phyloP scores from a whole-genome alignment of 2,888 invertebrate genomes.

The Ectemnius cavifrons region DNA sequence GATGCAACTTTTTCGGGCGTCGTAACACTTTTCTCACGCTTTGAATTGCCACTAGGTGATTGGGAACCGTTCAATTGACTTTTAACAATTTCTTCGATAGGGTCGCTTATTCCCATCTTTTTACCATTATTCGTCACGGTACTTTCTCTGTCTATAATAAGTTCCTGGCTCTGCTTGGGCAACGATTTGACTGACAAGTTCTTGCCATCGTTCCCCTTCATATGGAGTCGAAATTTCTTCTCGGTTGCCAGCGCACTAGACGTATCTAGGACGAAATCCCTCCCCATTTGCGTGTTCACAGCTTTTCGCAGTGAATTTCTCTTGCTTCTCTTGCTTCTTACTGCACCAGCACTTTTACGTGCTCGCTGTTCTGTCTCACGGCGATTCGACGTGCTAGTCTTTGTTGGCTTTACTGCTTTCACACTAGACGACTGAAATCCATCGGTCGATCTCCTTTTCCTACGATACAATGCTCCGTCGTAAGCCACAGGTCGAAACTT shows the following conservation, averaged over 20 bases:
- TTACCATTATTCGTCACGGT: not conserved
- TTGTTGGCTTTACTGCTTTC: constrained; percentile 38
- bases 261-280: constrained; percentile 31
- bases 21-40: no score
- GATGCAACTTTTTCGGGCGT: no score
- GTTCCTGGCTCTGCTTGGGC: constrained; percentile 11
- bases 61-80: not conserved
- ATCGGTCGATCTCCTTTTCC: not conserved
- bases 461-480: not conserved
- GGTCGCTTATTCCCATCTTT: not conserved
- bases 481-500: not conserved
- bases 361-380: constrained; percentile 23
- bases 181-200: constrained; percentile 13
- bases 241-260: not conserved
- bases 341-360: constrained; percentile 20
- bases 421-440: not conserved
- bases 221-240: constrained; percentile 37
- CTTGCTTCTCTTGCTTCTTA: constrained; percentile 24
- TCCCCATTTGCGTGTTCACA: constrained; percentile 28
- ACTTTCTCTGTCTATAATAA: constrained; percentile 39
- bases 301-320: constrained; percentile 39
- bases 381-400: constrained; percentile 45
- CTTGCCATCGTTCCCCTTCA: constrained; percentile 2
- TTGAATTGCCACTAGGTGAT: not conserved
- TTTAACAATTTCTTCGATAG: no score